These are phyloP conservation scores for Caenorhabditis zanzibari DNA, from an alignment of 2,888 invertebrate species.

Conservation along the genomic window DNA sequence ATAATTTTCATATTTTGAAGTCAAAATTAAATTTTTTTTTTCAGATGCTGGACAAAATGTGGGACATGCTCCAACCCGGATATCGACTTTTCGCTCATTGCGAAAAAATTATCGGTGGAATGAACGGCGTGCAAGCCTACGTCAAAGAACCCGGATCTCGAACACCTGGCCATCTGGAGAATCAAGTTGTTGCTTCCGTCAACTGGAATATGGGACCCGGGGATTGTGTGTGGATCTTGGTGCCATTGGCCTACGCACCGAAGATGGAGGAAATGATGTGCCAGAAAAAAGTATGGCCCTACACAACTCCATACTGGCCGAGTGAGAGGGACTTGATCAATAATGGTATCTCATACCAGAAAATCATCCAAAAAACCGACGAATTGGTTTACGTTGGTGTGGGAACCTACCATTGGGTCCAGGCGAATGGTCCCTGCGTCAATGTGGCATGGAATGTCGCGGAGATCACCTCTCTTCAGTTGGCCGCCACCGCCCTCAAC, in stretches of 20 bases:
- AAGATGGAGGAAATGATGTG: not conserved
- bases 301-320: conserved; percentile 7
- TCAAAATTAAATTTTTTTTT: too few relatives aligned
- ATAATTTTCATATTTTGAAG: too few relatives aligned
- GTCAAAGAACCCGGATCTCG: not conserved
- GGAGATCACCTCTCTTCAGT: not conserved
- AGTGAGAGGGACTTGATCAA: not conserved
- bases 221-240: conserved; percentile 6
- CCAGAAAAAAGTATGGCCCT: not conserved
- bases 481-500: not conserved
- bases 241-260: conserved; percentile 9
- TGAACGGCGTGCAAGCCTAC: conserved; percentile 15
- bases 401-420: conserved; percentile 26
- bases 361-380: conserved; percentile 8
- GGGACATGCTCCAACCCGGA: not conserved
- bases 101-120: not conserved
- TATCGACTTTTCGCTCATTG: not conserved
- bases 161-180: conserved; percentile 20
- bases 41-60: too few relatives aligned
- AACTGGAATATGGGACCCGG: conserved; percentile 19
- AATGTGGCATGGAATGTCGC: conserved; percentile 28
- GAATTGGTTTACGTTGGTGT: conserved; percentile 15
- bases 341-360: conserved; percentile 1
- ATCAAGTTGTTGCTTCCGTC: not conserved
- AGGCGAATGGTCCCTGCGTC: conserved; percentile 2